A percentile compares a stretch with the other conserved stretches of the same genome.
Conservation (phyloP, 2,797 vertebrate genomes). For the Emydoidea blandingii region DNA sequence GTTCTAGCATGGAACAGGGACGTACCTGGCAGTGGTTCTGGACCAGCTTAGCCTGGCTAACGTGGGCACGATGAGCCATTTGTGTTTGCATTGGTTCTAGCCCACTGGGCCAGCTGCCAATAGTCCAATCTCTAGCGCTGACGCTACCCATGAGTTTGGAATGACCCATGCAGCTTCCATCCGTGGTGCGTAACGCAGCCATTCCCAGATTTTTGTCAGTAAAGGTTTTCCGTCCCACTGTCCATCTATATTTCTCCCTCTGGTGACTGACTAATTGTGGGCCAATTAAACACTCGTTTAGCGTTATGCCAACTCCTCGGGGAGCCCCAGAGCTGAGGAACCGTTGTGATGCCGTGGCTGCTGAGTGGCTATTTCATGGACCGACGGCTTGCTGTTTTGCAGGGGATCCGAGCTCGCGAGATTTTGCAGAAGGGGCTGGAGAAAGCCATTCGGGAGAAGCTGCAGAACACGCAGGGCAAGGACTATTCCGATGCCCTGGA, state of each 20-base stretch:
- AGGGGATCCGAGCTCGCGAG: slow-evolving; percentile 96
- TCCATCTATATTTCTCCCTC: not conserved
- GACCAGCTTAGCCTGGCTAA: not conserved
- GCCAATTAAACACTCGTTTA: not conserved
- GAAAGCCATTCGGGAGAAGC: slow-evolving; percentile 96
- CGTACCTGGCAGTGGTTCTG: not conserved
- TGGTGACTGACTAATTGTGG: not conserved
- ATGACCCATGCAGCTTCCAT: not conserved
- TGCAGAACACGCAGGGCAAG: slow-evolving; percentile 91
- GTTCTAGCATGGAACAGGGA: not conserved
- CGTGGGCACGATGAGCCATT: not conserved
- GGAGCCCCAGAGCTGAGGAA: not conserved
- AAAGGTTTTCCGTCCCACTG: not conserved
- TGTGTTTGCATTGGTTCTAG: not conserved
- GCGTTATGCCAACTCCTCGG: too few relatives aligned
- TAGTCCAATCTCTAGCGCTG: not conserved
- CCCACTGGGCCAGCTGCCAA: not conserved
- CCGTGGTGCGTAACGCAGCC: not conserved
- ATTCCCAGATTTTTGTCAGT: not conserved
- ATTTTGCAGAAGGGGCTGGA: slow-evolving; percentile 92
- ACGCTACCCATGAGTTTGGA: not conserved
- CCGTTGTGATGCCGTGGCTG: fast-evolving
- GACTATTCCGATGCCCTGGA: slow-evolving; percentile 95
- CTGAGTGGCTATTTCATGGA: fast-evolving
- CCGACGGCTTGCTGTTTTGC: not conserved